phyloP scores from a whole-genome alignment of 2,797 vertebrate genomes.

The Bovichtus variegatus region DNA sequence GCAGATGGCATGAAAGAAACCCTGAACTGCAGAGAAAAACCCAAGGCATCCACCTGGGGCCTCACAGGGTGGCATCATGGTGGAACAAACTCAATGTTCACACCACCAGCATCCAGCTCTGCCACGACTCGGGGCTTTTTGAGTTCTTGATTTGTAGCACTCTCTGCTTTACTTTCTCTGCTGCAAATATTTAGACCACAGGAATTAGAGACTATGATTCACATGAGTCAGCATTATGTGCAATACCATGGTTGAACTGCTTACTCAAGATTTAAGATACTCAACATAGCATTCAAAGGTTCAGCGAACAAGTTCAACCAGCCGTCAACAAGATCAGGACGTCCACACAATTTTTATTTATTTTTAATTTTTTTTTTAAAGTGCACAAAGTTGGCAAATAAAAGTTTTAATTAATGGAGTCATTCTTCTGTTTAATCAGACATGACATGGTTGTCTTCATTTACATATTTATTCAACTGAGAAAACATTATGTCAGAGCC shows the following conservation, averaged over 20 bases:
- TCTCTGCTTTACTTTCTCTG: constrained; percentile 33
- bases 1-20: constrained; percentile 82
- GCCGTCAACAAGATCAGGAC: constrained; percentile 5
- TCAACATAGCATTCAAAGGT: constrained; percentile 14
- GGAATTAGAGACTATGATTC: background rate
- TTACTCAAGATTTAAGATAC: background rate
- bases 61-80: constrained; percentile 64
- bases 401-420: constrained; percentile 65
- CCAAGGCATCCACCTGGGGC: constrained; percentile 72
- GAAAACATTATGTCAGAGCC: constrained; percentile 69
- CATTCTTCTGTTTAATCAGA: constrained; percentile 70
- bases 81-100: constrained; percentile 73
- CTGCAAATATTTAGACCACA: constrained; percentile 19
- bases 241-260: constrained; percentile 12
- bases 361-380: too few relatives aligned
- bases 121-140: constrained; percentile 36
- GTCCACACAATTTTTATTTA: too few relatives aligned
- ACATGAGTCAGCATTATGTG: constrained; percentile 15
- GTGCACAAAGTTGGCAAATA: constrained; percentile 36
- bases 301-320: constrained; percentile 3
- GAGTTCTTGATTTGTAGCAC: constrained; percentile 25
- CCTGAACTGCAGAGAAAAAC: constrained; percentile 69
- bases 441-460: constrained; percentile 58
- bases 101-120: constrained; percentile 53
- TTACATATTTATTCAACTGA: constrained; percentile 74